A percentile compares a stretch with the other conserved stretches of the same genome.
phyloP scores from a whole-genome alignment of 2,113 vertebrate species.

The western clawed frog (Xenopus tropicalis) region UCB_Xtro_10.0 CM004452.2:34617001-34617500 shows the following conservation, averaged over 20 bases:
- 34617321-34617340: not conserved
- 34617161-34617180: slow-evolving; percentile 2
- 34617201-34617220: slow-evolving; percentile 9
- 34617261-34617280: slow-evolving; percentile 9
- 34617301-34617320: not conserved
- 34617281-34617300: not conserved
- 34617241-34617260: not conserved
- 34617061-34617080: slow-evolving; percentile 8
- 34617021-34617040: not conserved
- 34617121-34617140: slow-evolving; percentile 28
- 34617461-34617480: too few species aligned
- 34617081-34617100: not conserved
- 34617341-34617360: too few species aligned
- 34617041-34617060: slow-evolving; percentile 18
- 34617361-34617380: too few species aligned
- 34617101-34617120: slow-evolving; percentile 21
- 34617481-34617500: too few species aligned
- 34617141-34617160: not conserved
- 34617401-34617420: too few species aligned
- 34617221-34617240: not conserved
- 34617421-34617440: too few species aligned
- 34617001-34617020: not conserved
- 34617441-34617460: too few species aligned
- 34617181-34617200: slow-evolving; percentile 8
- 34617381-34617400: too few species aligned